Evolutionary conservation across 2,888 invertebrate genomes (phyloP).

Genomic region (Drosophila recens): DNA sequence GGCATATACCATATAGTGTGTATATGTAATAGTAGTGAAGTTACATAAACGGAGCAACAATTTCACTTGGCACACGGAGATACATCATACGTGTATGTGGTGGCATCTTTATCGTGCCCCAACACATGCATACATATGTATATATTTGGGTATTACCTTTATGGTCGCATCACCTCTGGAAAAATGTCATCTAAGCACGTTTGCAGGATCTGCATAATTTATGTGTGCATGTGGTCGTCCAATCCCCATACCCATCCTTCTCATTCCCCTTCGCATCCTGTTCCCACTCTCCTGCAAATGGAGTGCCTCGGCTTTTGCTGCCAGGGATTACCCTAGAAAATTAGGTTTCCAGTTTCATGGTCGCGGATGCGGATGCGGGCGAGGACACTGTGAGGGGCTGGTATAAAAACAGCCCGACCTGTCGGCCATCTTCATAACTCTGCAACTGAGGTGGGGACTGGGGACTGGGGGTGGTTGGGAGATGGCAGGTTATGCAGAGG

Average conservation of each 20-base stretch:
- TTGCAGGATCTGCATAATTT: constrained; percentile 83
- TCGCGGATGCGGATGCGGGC: constrained; percentile 52
- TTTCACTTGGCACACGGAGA: constrained; percentile 47
- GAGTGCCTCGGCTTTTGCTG: constrained; percentile 55
- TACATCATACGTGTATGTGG: constrained; percentile 22
- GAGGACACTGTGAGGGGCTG: constrained; percentile 61
- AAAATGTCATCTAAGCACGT: constrained; percentile 82
- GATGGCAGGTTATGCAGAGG: constrained; percentile 8
- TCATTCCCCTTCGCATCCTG: background rate
- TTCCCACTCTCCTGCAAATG: constrained; percentile 7
- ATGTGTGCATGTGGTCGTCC: constrained; percentile 67
- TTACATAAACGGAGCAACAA: constrained; percentile 52
- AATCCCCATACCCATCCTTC: constrained; percentile 1
- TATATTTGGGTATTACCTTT: constrained; percentile 57
- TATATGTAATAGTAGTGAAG: constrained; percentile 24
- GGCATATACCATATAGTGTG: background rate
- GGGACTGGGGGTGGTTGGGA: background rate
- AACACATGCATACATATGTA: constrained; percentile 2
- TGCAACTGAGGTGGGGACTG: constrained; percentile 31
- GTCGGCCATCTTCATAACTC: constrained; percentile 71
- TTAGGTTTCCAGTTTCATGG: constrained; percentile 80
- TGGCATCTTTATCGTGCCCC: constrained; percentile 4
- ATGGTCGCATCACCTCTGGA: constrained; percentile 64
- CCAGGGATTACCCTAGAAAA: constrained; percentile 82
- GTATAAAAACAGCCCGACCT: constrained; percentile 79